phyloP scores from a whole-genome alignment of 2,888 invertebrate genomes.

The Phrixothrix hirtus region DNA sequence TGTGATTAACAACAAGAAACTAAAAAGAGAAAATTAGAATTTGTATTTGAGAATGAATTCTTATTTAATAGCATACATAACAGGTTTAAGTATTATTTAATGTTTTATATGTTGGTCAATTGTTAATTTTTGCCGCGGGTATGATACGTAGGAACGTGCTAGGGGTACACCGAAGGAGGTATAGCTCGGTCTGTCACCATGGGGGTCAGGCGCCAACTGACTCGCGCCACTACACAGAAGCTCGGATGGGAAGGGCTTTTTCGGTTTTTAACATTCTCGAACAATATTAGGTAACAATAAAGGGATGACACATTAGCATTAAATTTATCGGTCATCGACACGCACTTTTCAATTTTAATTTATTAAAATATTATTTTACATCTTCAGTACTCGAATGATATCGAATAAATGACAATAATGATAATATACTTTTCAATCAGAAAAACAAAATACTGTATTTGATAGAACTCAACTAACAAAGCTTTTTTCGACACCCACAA shows the following conservation, averaged over 20 bases:
- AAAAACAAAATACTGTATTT: too few relatives aligned
- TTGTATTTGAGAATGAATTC: too few relatives aligned
- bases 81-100: too few relatives aligned
- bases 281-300: slow-evolving; percentile 12
- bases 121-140: not conserved
- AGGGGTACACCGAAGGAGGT: slow-evolving; percentile 35
- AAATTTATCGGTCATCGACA: not conserved
- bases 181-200: slow-evolving; percentile 37
- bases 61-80: too few relatives aligned
- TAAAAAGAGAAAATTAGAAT: too few relatives aligned
- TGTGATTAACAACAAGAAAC: too few relatives aligned
- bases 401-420: too few relatives aligned
- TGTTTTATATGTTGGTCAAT: too few relatives aligned
- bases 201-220: slow-evolving; percentile 39
- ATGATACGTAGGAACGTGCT: slow-evolving; percentile 23
- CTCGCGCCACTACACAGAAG: slow-evolving; percentile 37
- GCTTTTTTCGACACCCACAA: too few relatives aligned
- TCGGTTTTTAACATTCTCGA: slow-evolving; percentile 16
- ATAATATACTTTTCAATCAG: too few relatives aligned
- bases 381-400: too few relatives aligned
- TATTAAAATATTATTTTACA: slow-evolving; percentile 1
- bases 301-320: slow-evolving; percentile 1
- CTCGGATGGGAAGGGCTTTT: slow-evolving; percentile 24
- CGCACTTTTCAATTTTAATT: slow-evolving; percentile 1
- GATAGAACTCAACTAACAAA: too few relatives aligned